A percentile compares a stretch with the other conserved stretches of the same genome.
These are phyloP conservation scores for Lasiurus cinereus DNA, from an alignment of 2,113 vertebrate genomes.

Conservation along the genomic window DNA sequence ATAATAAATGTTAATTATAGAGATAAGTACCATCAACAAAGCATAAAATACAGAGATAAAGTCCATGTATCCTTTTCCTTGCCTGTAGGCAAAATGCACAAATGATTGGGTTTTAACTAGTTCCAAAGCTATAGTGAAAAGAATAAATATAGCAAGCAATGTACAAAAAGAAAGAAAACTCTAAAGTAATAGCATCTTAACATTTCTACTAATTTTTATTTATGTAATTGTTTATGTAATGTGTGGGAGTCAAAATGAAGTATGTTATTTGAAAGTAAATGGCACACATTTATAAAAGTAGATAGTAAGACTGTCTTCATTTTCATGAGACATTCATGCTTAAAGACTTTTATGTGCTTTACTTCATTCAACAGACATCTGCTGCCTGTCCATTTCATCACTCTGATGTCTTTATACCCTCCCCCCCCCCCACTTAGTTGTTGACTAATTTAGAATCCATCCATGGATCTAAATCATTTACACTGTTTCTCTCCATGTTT, in stretches of 20 bases:
- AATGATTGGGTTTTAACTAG: background rate
- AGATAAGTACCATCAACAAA: conserved; percentile 32
- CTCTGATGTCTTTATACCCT: background rate
- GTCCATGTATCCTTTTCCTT: background rate
- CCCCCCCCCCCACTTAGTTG: background rate
- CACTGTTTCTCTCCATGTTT: background rate
- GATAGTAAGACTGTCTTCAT: background rate
- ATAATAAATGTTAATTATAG: conserved; percentile 22
- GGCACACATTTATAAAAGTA: background rate
- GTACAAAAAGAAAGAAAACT: background rate
- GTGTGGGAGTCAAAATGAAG: background rate
- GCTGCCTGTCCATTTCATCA: background rate
- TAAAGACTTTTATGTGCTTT: background rate
- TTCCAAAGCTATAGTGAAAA: conserved; percentile 3
- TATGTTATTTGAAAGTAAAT: background rate
- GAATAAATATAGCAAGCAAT: background rate
- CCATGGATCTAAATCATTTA: background rate
- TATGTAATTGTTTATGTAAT: background rate
- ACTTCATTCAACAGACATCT: background rate
- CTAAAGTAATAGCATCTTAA: background rate
- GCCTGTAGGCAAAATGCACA: background rate
- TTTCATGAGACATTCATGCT: background rate
- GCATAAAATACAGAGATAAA: background rate
- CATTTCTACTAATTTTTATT: background rate
- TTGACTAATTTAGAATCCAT: conserved; percentile 28